Evolutionary conservation across 2,797 vertebrate genomes (phyloP).

Genomic region (Clarias fuscus): DNA sequence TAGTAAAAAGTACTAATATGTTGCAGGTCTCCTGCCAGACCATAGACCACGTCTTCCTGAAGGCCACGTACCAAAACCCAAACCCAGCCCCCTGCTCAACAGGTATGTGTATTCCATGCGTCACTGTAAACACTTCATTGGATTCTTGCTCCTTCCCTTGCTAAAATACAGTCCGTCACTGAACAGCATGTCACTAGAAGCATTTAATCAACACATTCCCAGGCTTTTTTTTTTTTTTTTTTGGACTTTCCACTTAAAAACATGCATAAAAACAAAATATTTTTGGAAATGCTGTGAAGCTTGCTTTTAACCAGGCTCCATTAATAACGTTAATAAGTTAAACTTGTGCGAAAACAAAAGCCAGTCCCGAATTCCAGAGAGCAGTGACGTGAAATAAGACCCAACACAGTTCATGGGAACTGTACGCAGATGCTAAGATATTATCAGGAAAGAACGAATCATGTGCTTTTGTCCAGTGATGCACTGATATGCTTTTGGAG

Average conservation of each 20-base stretch:
- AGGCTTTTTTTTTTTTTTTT: neutral
- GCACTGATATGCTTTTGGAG: no score
- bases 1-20: neutral
- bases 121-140: neutral
- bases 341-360: neutral
- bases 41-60: constrained; percentile 87
- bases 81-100: constrained; percentile 79
- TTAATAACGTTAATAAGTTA: neutral
- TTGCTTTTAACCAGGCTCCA: neutral
- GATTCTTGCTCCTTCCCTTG: neutral
- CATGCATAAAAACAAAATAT: neutral
- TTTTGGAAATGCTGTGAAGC: neutral
- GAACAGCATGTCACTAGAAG: neutral
- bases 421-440: no score
- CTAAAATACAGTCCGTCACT: neutral
- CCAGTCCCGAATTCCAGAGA: no score
- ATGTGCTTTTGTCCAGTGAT: no score
- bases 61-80: constrained; percentile 77
- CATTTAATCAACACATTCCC: neutral
- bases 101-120: constrained; percentile 70
- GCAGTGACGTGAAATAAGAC: no score
- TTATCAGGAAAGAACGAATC: no score
- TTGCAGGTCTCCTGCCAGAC: constrained; percentile 89
- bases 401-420: no score
- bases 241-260: neutral